Evolutionary conservation across 2,113 vertebrate genomes (phyloP), one percentile per base, ranked within the genome.

Genomic region (Balaeniceps rex): DNA sequence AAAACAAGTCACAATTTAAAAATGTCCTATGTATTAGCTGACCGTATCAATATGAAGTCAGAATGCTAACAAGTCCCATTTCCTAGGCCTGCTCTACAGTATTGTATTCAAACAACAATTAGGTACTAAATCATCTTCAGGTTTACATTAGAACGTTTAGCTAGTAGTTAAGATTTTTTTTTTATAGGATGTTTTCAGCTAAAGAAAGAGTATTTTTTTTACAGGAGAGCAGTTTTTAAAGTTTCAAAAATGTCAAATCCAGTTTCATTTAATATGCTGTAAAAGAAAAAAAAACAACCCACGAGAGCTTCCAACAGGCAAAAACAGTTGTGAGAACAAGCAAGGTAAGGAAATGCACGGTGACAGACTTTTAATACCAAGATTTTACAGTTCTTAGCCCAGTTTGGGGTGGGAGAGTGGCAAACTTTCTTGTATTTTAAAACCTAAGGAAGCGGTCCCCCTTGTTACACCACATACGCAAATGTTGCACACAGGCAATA

Each of bases 1-100:
- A 95, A 94, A 97, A 95, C 78, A 81, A 84, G 44, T 85, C 75
- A 81, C 91, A 29, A 75, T 89, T 95, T 89, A 31, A 93, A 96
- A 92, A 83, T 6, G 23, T 76, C 84, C 77, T 40, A 29, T 7
- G 15, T 22, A 16, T 60, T 49, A 46, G 58, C 91, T 93, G 91
- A 91, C 69, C 69, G 60, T 12, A 65, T 46, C 51, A 14, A 40
- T 18, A 12, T 13, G 29, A 90, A 94, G 83, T 57, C 81, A 85
- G 78, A 81, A 40, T 23, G 58, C 54, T 85, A 94, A 38, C 25
- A 12, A 23, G 34, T 83, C 75, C 51, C 78, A 38, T 12, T 68
- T 31, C 69, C 78, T 81, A 44, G 84, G 74, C 82, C 91, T 95
- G 84, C 71, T 85, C 87, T 91, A 87, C 49, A 40, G 34, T 29